phyloP scores from a whole-genome alignment of 2,888 invertebrate species.

The Cerastoderma edule region DNA sequence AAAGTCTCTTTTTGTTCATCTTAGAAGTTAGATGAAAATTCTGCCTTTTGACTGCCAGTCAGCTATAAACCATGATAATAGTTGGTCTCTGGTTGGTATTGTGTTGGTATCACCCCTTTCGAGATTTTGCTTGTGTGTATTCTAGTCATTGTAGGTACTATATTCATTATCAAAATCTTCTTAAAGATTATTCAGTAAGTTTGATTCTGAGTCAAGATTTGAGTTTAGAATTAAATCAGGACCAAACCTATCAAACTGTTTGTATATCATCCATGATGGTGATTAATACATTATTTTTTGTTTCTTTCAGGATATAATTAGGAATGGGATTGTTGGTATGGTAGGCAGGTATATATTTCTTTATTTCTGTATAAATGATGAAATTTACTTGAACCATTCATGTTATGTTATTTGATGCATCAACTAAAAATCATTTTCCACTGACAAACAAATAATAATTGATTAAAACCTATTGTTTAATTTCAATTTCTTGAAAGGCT shows the following conservation, averaged over 20 bases:
- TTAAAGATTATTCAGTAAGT: not conserved
- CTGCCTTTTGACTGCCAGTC: no score
- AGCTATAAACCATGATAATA: no score
- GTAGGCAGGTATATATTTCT: slow-evolving; percentile 73
- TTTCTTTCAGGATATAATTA: slow-evolving; percentile 66
- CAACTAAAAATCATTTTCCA: no score
- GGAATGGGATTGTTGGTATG: slow-evolving; percentile 80
- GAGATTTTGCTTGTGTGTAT: not conserved
- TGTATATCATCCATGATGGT: not conserved
- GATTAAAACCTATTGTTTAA: no score
- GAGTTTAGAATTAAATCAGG: not conserved
- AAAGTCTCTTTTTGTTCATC: no score
- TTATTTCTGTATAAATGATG: slow-evolving; percentile 7
- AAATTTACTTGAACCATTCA: no score
- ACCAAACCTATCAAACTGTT: not conserved
- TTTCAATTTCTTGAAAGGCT: no score
- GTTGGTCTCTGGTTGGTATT: no score
- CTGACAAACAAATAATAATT: no score
- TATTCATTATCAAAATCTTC: not conserved
- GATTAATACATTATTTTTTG: not conserved
- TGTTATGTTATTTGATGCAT: no score
- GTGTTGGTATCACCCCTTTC: no score
- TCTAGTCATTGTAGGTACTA: not conserved
- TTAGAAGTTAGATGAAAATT: no score
- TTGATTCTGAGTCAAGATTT: not conserved